Evolutionary conservation across 2,888 invertebrate species (phyloP), one percentile per base, ranked within the genome.

Genomic region (Calephelis perditalis): DNA sequence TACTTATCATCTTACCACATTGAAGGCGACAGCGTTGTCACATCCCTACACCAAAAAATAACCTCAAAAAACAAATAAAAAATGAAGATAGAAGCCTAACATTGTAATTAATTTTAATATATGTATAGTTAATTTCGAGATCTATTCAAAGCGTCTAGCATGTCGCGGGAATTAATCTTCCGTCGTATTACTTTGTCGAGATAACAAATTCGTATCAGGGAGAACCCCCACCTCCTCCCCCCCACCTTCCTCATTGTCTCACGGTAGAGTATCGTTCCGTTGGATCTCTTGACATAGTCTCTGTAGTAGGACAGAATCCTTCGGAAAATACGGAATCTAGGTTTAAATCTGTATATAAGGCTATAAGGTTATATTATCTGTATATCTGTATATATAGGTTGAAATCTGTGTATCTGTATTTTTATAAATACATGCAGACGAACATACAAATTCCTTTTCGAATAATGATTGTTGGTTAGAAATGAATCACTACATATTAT

Each of bases 101-200:
- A 6, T 40, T 54, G 11, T 54, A 54, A 54, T 54, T 56, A 55
- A 57, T 47, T 57, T 43, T 58, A 57, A 49, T 57, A 57, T 57
- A 59, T 65, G 58, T 62, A 62, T 64, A 65, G 65, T 64, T 58
- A 64, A 65, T 65, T 65, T 65, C 57, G 49, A 62, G 65, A 68
- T 69, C 68, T 66, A 68, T 71, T 68, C 66, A 67, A 65, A 66
- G 63, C 67, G 67, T 70, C 66, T 70, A 72, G 69, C 72, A 72
- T 75, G 74, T 75, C 71, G 73, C 70, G 73, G 65, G 73, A 79
- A 79, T 81, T 81, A 81, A 79, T 82, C 81, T 80, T 71, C 70
- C 72, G 70, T 75, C 73, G 76, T 74, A 73, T 75, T 76, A 75
- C 76, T 73, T 71, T 66, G 71, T 67, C 70, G 72, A 77, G 80